phyloP scores from a whole-genome alignment of 2,797 vertebrate genomes.

The Enteromius paludinosus region DNA sequence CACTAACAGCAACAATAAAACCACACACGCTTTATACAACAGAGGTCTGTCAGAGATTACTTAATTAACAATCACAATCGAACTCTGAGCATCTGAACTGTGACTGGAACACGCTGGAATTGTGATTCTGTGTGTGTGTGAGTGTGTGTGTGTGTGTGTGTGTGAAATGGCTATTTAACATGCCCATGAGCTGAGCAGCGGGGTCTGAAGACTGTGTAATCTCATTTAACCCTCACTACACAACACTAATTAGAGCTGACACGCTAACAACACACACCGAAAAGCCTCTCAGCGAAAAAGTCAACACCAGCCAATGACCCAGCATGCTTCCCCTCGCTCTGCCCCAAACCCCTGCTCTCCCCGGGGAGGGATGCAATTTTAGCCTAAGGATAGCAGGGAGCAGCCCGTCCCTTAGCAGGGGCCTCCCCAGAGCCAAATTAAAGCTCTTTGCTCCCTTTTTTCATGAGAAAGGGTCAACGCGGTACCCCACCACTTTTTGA shows the following conservation, averaged over 20 bases:
- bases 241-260: conserved; percentile 85
- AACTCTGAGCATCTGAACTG: conserved; percentile 37
- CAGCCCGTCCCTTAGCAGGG: conserved; percentile 45
- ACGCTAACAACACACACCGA: conserved; percentile 80
- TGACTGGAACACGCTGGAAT: conserved; percentile 34
- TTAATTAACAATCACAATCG: conserved; percentile 22
- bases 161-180: conserved; percentile 76
- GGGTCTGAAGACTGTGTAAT: conserved; percentile 85
- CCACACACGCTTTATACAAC: not conserved
- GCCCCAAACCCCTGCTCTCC: conserved; percentile 55
- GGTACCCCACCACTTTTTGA: conserved; percentile 58
- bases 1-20: not conserved
- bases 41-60: conserved; percentile 7
- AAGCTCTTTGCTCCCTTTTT: conserved; percentile 63
- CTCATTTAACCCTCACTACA: conserved; percentile 86
- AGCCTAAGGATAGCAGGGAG: conserved; percentile 59
- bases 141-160: conserved; percentile 48
- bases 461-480: conserved; percentile 55
- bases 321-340: conserved; percentile 61
- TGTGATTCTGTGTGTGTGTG: conserved; percentile 41
- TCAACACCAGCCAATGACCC: conserved; percentile 84
- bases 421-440: conserved; percentile 81
- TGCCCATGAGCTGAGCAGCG: conserved; percentile 83
- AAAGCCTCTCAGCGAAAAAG: conserved; percentile 86
- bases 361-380: conserved; percentile 51